Conservation (phyloP, 2,113 vertebrate species). For the Delphinus delphis region DNA sequence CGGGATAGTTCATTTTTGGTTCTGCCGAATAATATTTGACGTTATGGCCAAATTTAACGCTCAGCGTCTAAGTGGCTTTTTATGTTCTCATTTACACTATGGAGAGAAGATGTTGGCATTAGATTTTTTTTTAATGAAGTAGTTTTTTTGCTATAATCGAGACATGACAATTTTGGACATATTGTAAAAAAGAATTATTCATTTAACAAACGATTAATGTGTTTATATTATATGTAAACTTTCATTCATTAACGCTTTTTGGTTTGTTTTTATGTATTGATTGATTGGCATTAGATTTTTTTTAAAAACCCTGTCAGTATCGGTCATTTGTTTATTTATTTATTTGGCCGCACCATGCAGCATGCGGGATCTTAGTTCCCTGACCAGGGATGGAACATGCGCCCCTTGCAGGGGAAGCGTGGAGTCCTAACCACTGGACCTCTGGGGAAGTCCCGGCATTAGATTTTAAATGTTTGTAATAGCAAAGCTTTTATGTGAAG, state of each 20-base stretch:
- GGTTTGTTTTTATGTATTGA: too few relatives aligned
- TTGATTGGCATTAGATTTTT: background rate
- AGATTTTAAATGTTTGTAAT: slow-evolving; percentile 73
- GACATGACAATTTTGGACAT: background rate
- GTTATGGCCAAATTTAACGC: background rate
- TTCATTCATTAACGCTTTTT: background rate
- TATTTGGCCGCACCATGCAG: too few relatives aligned
- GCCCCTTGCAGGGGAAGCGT: too few relatives aligned
- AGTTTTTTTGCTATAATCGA: background rate
- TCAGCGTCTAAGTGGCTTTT: slow-evolving; percentile 63
- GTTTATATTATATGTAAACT: background rate
- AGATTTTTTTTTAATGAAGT: slow-evolving; percentile 41
- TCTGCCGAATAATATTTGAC: background rate
- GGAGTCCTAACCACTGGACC: too few relatives aligned
- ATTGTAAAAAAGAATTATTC: background rate
- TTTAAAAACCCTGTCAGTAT: background rate
- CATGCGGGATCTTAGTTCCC: too few relatives aligned
- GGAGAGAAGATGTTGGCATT: background rate
- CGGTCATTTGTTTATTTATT: background rate
- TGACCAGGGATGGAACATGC: too few relatives aligned
- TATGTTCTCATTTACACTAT: slow-evolving; percentile 11
- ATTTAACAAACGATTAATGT: background rate
- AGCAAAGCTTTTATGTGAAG: slow-evolving; percentile 45
- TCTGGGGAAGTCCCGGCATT: background rate
- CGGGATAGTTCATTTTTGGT: background rate